Base-by-base conservation (phyloP, 1,140 invertebrate genomes). In the Mamestra configurata region DNA sequence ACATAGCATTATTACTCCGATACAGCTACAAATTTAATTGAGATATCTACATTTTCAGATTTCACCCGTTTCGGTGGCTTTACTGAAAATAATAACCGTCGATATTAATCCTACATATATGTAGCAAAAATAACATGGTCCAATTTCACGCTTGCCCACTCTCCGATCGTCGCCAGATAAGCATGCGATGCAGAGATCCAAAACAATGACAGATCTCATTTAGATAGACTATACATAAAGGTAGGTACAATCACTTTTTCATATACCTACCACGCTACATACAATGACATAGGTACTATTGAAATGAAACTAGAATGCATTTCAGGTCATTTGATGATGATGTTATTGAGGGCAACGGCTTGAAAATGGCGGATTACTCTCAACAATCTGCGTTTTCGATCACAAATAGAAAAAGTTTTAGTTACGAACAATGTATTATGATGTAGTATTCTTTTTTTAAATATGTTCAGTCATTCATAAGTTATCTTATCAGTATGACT, bases 161-260 rank as follows among this genome's bases (percentile, higher is more conserved):
- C 22, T 61, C 31, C 71, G 80, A 84, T 85, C 43, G 73, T 73
- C 53, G 73, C 46, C 37, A 55, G 86, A 86, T 88, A 68, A 51
- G 55, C 61, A 78, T 77, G 77, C 82, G 71, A 83, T 80, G 31
- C 27, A 31, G 37, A 46, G 35, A 66, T 73, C 20, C 72, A 15
- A 79, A 75, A 81, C 81, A 84, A 88, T 86, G 84, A 82, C 81
- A 85, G 87, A 86, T 86, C 79, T 82, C 75, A 88, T 86, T 85
- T 81, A 86, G 87, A 86, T 86, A 82, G 11, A 24, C 37, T 22
- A 68, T 68, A 40, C 43, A 46, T 24, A 40, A 46, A 27, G 15
- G 22, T 49, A 46, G 13, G 40, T 35, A 46, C 43, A 76, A 76
- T 61, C 59, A 64, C n/a, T 20, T 40, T 64, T 64, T 20, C 35